A percentile compares a stretch with the other conserved stretches of the same genome.
Evolutionary conservation across 2,888 invertebrate species (phyloP).

Genomic region (Andrena marginata): DNA sequence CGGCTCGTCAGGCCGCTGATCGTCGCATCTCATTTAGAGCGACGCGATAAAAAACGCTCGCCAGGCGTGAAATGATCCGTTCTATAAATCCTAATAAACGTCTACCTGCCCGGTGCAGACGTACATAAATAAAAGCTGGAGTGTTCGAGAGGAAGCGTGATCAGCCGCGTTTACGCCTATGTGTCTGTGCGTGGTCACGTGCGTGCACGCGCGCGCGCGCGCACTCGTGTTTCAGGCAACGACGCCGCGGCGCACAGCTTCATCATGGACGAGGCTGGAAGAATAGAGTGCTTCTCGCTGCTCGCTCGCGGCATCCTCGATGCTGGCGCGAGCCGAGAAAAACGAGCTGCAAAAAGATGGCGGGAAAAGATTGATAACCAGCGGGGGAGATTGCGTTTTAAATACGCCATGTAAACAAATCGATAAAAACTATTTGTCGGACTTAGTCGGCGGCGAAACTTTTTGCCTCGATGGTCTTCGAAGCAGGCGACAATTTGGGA

Average conservation of each 20-base stretch:
- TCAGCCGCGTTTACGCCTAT: constrained; percentile 46
- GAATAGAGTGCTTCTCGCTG: constrained; percentile 43
- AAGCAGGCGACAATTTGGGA: not conserved
- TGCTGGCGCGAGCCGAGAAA: not conserved
- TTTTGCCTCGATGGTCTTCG: not conserved
- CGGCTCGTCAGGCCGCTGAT: constrained; percentile 63
- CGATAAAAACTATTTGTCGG: constrained; percentile 43
- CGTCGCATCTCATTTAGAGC: constrained; percentile 77
- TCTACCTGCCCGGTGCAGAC: constrained; percentile 79
- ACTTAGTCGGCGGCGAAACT: not conserved
- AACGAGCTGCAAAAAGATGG: constrained; percentile 49
- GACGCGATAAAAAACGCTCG: constrained; percentile 72
- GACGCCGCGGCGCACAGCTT: constrained; percentile 73
- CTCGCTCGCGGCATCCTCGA: constrained; percentile 22
- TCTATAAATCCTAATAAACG: constrained; percentile 84
- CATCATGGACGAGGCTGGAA: constrained; percentile 72
- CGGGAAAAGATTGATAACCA: constrained; percentile 32
- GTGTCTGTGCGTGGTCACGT: constrained; percentile 47
- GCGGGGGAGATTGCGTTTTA: constrained; percentile 39
- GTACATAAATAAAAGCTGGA: constrained; percentile 74
- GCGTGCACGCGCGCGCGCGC: constrained; percentile 63
- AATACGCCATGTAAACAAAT: constrained; percentile 52
- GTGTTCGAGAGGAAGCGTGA: constrained; percentile 63
- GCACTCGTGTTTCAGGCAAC: constrained; percentile 68
- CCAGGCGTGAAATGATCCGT: constrained; percentile 77